phyloP scores from a whole-genome alignment of 2,888 invertebrate genomes.

The Ennomos quercinarius region DNA sequence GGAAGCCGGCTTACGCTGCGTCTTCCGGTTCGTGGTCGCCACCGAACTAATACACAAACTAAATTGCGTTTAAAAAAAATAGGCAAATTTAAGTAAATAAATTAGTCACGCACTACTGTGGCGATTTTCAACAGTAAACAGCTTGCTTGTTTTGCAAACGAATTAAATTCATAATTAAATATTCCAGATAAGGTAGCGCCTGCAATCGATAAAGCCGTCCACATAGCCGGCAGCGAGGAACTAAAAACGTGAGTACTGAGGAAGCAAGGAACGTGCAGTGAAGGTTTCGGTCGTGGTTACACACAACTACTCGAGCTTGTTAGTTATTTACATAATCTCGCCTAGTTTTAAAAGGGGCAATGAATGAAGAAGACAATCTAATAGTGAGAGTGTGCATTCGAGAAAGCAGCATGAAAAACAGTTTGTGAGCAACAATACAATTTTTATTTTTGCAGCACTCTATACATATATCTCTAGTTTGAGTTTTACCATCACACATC shows the following conservation, averaged over 20 bases:
- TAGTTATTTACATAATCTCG: slow-evolving; percentile 40
- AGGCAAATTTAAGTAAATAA: too few relatives aligned
- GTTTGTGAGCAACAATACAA: slow-evolving; percentile 48
- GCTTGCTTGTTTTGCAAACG: slow-evolving; percentile 20
- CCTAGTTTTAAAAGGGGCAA: slow-evolving; percentile 47
- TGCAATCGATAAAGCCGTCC: slow-evolving; percentile 60
- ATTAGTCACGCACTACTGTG: too few relatives aligned
- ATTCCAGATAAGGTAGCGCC: slow-evolving; percentile 65
- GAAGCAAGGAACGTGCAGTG: slow-evolving; percentile 50
- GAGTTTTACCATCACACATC: too few relatives aligned
- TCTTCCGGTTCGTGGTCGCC: too few relatives aligned
- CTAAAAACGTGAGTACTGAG: slow-evolving; percentile 74
- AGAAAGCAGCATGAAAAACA: slow-evolving; percentile 49
- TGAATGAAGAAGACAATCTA: slow-evolving; percentile 70
- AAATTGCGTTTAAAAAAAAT: too few relatives aligned
- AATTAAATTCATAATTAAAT: slow-evolving; percentile 41
- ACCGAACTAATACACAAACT: too few relatives aligned
- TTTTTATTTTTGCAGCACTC: not conserved
- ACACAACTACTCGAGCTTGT: slow-evolving; percentile 29
- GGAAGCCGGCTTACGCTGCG: too few relatives aligned
- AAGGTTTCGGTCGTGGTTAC: slow-evolving; percentile 25
- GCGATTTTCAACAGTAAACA: too few relatives aligned
- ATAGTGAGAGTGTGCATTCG: slow-evolving; percentile 51
- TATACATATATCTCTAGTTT: too few relatives aligned
- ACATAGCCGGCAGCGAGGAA: slow-evolving; percentile 57